Evolutionary conservation across 1,140 invertebrate species (phyloP).

Genomic region (Pseudoatta argentina): DNA sequence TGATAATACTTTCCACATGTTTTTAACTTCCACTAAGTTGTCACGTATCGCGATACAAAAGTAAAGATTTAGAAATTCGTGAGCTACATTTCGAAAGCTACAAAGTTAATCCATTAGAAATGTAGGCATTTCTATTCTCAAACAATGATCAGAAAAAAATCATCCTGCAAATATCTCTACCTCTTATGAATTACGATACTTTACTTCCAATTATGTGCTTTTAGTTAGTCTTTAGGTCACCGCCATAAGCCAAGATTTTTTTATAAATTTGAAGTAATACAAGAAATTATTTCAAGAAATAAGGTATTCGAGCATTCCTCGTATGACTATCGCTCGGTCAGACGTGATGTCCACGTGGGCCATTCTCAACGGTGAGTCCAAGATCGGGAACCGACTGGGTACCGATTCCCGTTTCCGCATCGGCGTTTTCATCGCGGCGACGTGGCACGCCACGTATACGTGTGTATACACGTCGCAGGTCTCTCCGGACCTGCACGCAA

Average conservation of each 20-base stretch:
- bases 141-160: background rate
- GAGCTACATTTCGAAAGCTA: conserved; percentile 25
- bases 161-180: background rate
- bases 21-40: conserved; percentile 8
- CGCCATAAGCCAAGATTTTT: background rate
- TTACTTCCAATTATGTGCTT: background rate
- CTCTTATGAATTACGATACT: background rate
- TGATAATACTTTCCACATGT: conserved; percentile 32
- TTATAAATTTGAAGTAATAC: background rate
- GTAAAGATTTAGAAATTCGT: conserved; percentile 17
- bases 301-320: background rate
- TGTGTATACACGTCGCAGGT: conserved; percentile 18
- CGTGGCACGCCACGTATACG: conserved; percentile 29
- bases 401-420: conserved; percentile 67
- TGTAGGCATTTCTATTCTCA: background rate
- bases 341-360: conserved; percentile 32
- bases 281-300: background rate
- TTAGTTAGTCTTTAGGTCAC: background rate
- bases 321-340: background rate
- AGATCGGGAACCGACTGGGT: conserved; percentile 11
- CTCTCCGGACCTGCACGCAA: conserved; percentile 55
- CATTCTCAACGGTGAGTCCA: conserved; percentile 7
- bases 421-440: conserved; percentile 52
- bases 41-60: background rate
- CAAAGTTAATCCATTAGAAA: conserved; percentile 2